These are phyloP conservation scores for Corythornis madagascariensis DNA, from an alignment of 2,113 vertebrate species.

Conservation along the genomic window DNA sequence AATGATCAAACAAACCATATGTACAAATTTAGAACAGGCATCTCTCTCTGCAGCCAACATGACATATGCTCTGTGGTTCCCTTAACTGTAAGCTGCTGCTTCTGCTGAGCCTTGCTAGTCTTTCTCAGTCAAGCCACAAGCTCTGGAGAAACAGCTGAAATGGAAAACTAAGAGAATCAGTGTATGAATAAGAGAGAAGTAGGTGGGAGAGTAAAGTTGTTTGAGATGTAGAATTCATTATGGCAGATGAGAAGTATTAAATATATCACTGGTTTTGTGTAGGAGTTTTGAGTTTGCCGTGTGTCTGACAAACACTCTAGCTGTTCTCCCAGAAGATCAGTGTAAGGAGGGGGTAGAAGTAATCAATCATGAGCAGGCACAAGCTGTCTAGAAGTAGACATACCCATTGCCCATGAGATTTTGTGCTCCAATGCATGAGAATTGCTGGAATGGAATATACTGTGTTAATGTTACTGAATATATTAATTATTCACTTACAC, in stretches of 20 bases:
- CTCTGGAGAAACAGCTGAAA: background rate
- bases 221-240: background rate
- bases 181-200: background rate
- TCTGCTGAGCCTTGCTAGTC: background rate
- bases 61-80: background rate
- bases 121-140: background rate
- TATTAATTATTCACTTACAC: background rate
- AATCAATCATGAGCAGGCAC: background rate
- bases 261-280: background rate
- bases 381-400: background rate
- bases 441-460: background rate
- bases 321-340: background rate
- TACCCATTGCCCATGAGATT: background rate
- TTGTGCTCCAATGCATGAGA: background rate
- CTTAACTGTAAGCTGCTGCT: background rate
- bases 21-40: background rate
- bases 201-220: background rate
- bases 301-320: background rate
- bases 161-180: background rate
- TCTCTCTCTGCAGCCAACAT: background rate
- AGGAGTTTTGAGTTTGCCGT: background rate
- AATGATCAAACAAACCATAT: background rate
- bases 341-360: background rate
- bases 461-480: background rate
- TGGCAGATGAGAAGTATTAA: background rate